Evolutionary conservation across 2,113 vertebrate genomes (phyloP), one percentile per base, ranked within the genome.

Genomic region (Himantopus leucocephalus): DNA sequence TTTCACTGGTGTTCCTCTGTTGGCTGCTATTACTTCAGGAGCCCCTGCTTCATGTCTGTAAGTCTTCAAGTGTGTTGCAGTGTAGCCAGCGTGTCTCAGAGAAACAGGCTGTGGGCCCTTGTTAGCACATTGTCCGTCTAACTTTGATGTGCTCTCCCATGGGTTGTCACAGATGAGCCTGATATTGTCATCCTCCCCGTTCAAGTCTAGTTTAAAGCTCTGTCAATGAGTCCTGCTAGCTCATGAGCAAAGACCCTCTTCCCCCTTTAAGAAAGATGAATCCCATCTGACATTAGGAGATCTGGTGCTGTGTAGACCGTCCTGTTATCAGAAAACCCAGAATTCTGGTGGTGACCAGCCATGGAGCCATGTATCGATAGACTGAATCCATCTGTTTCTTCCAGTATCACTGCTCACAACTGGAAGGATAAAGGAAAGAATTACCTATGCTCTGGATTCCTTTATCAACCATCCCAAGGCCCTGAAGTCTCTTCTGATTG

Each of bases 261-360:
- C 8, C 6, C 4, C 1, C 24, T 41, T 32, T 35, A 19, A 41
- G 58, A 88, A 72, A 60, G 34, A 23, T 24, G 5, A 73, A 56
- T 56, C n/a, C 3, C 15, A 48, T 41, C 23, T 3, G 6, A 47
- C 0, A 0, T 23, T 20, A 48, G 37, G 14, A 71, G 32, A 6
- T 50, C 32, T 52, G 27, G 6, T 45, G 18, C 8, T 1, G 0
- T 24, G 12, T 47, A 45, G 12, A 22, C 12, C 10, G 39, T 16
- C 3, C 2, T 6, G 11, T 47, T 75, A 59, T 15, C 0, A 1
- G 52, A 67, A 76, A 15, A 0, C 4, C 14, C 16, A 10, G 50
- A 59, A 59, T 43, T 52, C 53, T 68, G n/a, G 15, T 12, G 7
- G 26, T 60, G 26, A 27, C 8, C 35, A 59, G 24, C 6, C 30